Evolutionary conservation across 2,888 invertebrate genomes (phyloP).

Genomic region (Metopia argyrocephala): DNA sequence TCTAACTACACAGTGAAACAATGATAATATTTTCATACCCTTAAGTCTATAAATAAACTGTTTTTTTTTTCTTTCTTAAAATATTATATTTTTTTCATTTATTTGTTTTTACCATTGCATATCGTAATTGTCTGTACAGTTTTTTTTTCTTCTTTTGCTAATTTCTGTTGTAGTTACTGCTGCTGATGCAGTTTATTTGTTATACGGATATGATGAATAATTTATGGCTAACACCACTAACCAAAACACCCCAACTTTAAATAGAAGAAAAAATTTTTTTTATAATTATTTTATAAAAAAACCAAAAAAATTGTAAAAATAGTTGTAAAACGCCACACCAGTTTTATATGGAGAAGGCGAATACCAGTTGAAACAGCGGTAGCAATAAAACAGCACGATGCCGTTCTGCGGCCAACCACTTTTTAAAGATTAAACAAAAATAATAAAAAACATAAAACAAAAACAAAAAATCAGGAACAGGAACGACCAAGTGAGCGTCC

Average conservation of each 20-base stretch:
- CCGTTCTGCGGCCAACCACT: constrained; percentile 49
- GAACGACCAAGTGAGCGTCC: not conserved
- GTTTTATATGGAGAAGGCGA: not conserved
- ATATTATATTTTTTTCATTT: constrained; percentile 4
- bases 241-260: constrained; percentile 45
- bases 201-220: constrained; percentile 63
- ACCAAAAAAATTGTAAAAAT: constrained; percentile 9
- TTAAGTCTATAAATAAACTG: constrained; percentile 45
- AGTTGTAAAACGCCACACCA: constrained; percentile 33
- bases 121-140: not conserved
- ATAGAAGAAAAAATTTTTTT: constrained; percentile 1
- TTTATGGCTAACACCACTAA: constrained; percentile 62
- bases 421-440: constrained; percentile 4
- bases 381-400: constrained; percentile 30
- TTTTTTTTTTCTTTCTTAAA: constrained; percentile 9
- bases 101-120: constrained; percentile 10
- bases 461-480: constrained; percentile 1
- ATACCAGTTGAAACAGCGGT: not conserved
- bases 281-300: constrained; percentile 4
- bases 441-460: not conserved
- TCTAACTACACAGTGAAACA: constrained; percentile 6
- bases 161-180: constrained; percentile 4
- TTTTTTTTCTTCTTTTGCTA: not conserved
- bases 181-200: constrained; percentile 54
- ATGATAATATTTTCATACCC: constrained; percentile 42